Conservation (phyloP, 1,140 invertebrate genomes). For the Hyphantria cunea region DNA sequence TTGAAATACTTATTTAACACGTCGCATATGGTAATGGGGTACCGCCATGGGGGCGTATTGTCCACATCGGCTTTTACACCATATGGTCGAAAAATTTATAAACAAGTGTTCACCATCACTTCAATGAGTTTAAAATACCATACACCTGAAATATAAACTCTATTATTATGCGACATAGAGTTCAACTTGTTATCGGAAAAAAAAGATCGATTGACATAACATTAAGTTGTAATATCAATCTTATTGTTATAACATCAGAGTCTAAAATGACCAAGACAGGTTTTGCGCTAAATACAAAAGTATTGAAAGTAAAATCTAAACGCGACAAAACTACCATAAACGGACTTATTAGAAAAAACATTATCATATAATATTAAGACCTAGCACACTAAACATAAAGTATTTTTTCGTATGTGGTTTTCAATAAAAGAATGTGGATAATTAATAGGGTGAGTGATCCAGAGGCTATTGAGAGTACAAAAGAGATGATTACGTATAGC, state of each 20-base stretch:
- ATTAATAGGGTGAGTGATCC: slow-evolving; percentile 74
- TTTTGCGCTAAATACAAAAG: slow-evolving; percentile 42
- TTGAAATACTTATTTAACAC: slow-evolving; percentile 75
- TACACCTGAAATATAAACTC: slow-evolving; percentile 28
- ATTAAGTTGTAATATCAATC: slow-evolving; percentile 28
- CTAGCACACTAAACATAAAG: slow-evolving; percentile 29
- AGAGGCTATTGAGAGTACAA: slow-evolving; percentile 56
- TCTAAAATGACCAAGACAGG: slow-evolving; percentile 25
- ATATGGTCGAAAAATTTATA: slow-evolving; percentile 76
- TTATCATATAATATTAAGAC: slow-evolving; percentile 20
- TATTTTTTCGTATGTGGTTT: slow-evolving; percentile 26
- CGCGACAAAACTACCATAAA: slow-evolving; percentile 51
- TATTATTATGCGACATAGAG: slow-evolving; percentile 17
- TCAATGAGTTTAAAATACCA: slow-evolving; percentile 29
- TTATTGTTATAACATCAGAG: slow-evolving; percentile 28
- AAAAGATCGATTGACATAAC: slow-evolving; percentile 11
- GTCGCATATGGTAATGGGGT: slow-evolving; percentile 75
- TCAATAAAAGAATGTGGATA: slow-evolving; percentile 49
- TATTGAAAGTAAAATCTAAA: slow-evolving; percentile 52
- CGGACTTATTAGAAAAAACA: slow-evolving; percentile 46
- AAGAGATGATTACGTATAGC: slow-evolving; percentile 63
- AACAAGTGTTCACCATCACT: slow-evolving; percentile 72
- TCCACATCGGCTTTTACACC: slow-evolving; percentile 74
- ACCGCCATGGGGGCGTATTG: slow-evolving; percentile 70
- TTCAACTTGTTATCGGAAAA: neutral